Percentiles rank a stretch among this genome's conserved stretches.
These are phyloP conservation scores for Pristionchus fissidentatus DNA, from an alignment of 2,888 invertebrate genomes.

Conservation along the genomic window DNA sequence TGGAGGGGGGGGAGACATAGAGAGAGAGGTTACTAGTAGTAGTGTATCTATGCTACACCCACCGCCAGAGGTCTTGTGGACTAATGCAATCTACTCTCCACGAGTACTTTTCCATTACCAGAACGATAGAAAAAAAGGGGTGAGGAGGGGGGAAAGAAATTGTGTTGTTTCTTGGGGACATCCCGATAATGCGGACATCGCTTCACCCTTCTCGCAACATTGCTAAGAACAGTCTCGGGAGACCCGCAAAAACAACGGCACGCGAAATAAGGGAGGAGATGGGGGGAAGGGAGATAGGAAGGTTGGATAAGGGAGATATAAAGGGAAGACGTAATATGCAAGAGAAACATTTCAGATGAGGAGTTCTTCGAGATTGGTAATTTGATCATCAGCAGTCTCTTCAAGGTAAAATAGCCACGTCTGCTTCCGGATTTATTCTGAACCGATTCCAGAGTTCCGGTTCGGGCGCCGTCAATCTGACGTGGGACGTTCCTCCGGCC, in stretches of 20 bases:
- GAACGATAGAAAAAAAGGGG: not conserved
- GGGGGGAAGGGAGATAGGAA: not conserved
- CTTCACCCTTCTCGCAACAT: no score
- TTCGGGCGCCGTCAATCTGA: conserved; percentile 70
- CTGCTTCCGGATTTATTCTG: conserved; percentile 31
- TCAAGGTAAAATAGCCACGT: conserved; percentile 47
- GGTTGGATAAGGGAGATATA: not conserved
- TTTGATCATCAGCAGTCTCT: conserved; percentile 70
- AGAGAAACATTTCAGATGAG: conserved; percentile 58
- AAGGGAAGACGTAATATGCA: not conserved
- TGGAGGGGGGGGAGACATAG: not conserved
- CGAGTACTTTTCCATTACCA: not conserved
- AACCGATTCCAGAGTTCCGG: conserved; percentile 65
- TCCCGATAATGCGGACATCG: no score
- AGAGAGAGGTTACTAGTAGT: not conserved
- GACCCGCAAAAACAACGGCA: no score
- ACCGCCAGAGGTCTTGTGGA: conserved; percentile 5
- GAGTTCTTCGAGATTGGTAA: conserved; percentile 74
- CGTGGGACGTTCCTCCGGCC: conserved; percentile 72
- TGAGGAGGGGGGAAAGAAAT: not conserved
- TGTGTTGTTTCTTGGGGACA: no score
- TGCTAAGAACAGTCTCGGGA: no score
- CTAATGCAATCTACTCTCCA: conserved; percentile 37
- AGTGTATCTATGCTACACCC: not conserved
- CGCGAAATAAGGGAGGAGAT: not conserved